Base-by-base conservation (phyloP, 1,140 invertebrate species). In the Brachionus rubens region DNA sequence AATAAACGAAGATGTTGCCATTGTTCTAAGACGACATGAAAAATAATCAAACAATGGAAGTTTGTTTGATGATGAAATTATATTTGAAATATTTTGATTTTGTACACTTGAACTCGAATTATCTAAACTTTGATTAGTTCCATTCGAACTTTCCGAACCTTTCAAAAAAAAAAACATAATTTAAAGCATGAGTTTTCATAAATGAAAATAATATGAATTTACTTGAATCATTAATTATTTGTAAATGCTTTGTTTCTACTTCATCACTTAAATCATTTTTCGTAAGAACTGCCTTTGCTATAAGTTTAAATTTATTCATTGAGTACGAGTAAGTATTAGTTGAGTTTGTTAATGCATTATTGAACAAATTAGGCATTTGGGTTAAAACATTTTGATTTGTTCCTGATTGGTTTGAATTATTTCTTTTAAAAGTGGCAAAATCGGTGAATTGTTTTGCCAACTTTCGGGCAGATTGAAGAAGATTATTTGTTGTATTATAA, bases 341-440 rank as follows among this genome's bases (percentile, higher is more conserved):
- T 41, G 59, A 65, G 21, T 65, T 65, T 16, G 59, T 65, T 24
- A 65, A 28, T 43, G 59, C 59, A 5, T 65, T 65, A 24, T 65
- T 65, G 12, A 65, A 65, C 24, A 65, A 65, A 65, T 65, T 26
- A 6, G 59, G 59, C 59, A 65, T 65, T 65, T 65, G 59, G 24
- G 36, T 24, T 24, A 65, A 65, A 26, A 65, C 59, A 65, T 65
- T 65, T 41, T 65, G 59, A 10, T 43, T 65, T 1, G 36, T 14
- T 43, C 36, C 36, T 30, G 28, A 43, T 12, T 65, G 59, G 1
- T 41, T 65, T 19, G 59, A 30, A 24, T 19, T 28, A 28, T 65
- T 6, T 65, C 36, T 19, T 14, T 65, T 65, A 43, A 65, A 65
- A 14, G 36, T 65, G 9, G 59, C 59, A 65, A 65, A 65, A 28